These are phyloP conservation scores for Semnornis frantzii DNA, from an alignment of 2,113 vertebrate species.

Conservation along the genomic window DNA sequence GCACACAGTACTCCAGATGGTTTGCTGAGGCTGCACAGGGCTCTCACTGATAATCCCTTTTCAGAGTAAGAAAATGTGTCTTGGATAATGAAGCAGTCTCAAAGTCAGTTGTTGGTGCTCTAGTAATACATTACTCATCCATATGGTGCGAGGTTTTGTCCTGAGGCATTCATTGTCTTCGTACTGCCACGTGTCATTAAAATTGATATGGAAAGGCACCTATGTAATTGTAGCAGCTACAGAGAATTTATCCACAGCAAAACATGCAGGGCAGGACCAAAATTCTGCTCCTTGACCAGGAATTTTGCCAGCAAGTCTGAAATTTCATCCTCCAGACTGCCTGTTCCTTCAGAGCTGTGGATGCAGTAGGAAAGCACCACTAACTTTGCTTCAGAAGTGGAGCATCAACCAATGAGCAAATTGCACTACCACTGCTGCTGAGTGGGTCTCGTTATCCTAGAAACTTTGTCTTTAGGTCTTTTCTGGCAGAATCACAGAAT, in stretches of 20 bases:
- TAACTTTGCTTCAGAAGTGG: neutral
- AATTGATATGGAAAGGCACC: neutral
- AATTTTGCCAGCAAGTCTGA: neutral
- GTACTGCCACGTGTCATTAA: neutral
- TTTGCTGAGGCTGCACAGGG: neutral
- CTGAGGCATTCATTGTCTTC: neutral
- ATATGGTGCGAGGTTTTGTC: neutral
- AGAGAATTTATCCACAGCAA: neutral
- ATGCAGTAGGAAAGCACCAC: neutral
- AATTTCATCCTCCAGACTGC: neutral
- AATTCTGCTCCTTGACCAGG: neutral
- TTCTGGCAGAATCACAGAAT: neutral
- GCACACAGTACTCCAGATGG: neutral
- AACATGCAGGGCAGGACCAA: neutral
- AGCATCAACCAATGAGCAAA: neutral
- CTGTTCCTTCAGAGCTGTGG: neutral
- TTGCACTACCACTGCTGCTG: neutral
- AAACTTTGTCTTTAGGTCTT: neutral
- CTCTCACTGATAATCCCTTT: neutral
- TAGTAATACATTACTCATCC: neutral
- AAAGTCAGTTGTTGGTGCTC: neutral
- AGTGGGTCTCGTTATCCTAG: neutral
- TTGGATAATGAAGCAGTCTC: neutral
- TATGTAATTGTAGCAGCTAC: neutral
- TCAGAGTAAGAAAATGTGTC: neutral